phyloP scores from a whole-genome alignment of 2,888 invertebrate species.

The Anthoptus insignis region DNA sequence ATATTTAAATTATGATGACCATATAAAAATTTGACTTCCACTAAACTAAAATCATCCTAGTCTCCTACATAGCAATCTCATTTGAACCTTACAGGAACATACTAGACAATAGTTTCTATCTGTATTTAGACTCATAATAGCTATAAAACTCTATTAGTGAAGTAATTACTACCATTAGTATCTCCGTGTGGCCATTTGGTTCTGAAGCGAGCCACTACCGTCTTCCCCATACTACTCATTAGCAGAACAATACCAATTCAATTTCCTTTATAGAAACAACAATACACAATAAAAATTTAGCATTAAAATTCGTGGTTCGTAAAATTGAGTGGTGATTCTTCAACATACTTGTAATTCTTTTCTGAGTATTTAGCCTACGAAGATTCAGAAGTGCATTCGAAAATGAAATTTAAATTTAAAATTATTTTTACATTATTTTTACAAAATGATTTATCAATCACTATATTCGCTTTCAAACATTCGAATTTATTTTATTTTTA shows the following conservation, averaged over 20 bases:
- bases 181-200: neutral
- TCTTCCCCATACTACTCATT: neutral
- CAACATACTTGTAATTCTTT: no score
- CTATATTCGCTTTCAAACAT: no score
- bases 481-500: no score
- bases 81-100: neutral
- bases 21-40: no score
- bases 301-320: neutral
- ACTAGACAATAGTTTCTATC: neutral
- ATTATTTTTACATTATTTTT: no score
- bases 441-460: no score
- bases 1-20: no score
- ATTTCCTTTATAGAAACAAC: neutral
- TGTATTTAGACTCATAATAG: neutral
- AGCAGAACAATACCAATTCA: neutral
- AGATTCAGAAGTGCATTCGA: no score
- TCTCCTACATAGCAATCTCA: neutral
- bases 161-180: neutral
- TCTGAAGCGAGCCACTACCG: neutral
- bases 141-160: neutral
- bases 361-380: no score
- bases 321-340: neutral
- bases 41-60: no score
- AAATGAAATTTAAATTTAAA: no score
- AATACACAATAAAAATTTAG: neutral